Conservation (phyloP, 2,888 invertebrate genomes). For the Chloromyia formosa region DNA sequence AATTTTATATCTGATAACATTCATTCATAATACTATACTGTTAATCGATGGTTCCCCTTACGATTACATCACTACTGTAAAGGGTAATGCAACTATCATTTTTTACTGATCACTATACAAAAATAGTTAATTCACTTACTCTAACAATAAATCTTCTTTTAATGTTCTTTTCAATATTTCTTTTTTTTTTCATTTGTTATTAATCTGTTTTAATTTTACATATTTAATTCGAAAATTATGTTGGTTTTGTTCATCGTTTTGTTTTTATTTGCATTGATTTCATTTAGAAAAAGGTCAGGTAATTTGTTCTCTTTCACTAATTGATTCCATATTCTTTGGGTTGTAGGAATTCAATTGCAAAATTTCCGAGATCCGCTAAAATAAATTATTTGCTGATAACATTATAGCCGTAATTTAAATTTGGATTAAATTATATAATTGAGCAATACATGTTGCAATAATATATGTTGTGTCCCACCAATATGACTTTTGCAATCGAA, state of each 20-base stretch:
- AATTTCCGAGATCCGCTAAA: no score
- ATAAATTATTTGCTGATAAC: no score
- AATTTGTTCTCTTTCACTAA: constrained; percentile 13
- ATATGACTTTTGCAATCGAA: neutral
- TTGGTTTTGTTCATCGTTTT: neutral
- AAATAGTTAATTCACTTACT: constrained; percentile 42
- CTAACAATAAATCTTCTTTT: no score
- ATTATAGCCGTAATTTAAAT: neutral
- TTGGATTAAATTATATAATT: neutral
- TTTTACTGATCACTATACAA: constrained; percentile 36
- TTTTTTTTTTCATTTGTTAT: constrained; percentile 24
- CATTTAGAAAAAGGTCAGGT: constrained; percentile 24
- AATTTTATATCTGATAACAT: constrained; percentile 5
- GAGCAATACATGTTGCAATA: neutral
- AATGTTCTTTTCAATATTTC: no score
- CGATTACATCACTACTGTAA: neutral
- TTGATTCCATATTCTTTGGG: neutral
- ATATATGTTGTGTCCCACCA: neutral
- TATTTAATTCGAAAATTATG: neutral
- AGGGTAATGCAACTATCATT: neutral
- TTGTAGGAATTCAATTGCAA: neutral
- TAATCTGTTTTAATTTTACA: constrained; percentile 1
- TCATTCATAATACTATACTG: neutral
- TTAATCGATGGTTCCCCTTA: neutral
- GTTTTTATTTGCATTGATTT: constrained; percentile 9